Evolutionary conservation across 2,113 vertebrate genomes (phyloP).

Genomic region (Melanocharis versteri): DNA sequence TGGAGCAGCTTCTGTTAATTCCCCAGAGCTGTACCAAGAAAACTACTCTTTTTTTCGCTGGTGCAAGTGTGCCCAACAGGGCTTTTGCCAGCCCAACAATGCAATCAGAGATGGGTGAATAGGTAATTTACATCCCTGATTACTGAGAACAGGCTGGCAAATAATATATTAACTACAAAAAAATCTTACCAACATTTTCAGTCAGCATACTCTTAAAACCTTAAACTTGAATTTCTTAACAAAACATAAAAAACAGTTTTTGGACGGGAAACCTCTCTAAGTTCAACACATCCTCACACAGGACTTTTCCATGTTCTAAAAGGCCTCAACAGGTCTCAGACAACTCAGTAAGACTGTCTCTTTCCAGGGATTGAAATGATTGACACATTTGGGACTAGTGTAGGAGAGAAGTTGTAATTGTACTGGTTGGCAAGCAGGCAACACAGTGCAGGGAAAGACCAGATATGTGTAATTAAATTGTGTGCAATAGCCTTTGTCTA

Average conservation of each 20-base stretch:
- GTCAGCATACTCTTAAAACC: not conserved
- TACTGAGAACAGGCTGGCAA: not conserved
- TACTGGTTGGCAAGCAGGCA: not conserved
- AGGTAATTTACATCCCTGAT: not conserved
- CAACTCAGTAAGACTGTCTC: not conserved
- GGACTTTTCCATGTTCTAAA: not conserved
- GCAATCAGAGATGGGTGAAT: not conserved
- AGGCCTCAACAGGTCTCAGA: not conserved
- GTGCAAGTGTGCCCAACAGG: not conserved
- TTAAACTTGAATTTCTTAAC: not conserved
- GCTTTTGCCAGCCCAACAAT: not conserved
- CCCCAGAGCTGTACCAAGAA: not conserved
- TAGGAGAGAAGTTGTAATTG: not conserved
- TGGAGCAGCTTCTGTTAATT: not conserved
- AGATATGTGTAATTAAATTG: not conserved
- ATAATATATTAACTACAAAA: not conserved
- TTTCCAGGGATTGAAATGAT: not conserved
- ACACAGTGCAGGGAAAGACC: not conserved
- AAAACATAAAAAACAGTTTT: not conserved
- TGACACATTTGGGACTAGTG: not conserved
- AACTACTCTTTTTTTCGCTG: not conserved
- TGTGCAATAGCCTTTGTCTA: not conserved
- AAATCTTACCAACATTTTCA: not conserved
- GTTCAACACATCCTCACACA: not conserved
- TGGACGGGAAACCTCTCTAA: fast-evolving